Percentiles rank a stretch among this genome's conserved stretches.
Conservation (phyloP, 2,113 vertebrate genomes). For the Lynx canadensis region DNA sequence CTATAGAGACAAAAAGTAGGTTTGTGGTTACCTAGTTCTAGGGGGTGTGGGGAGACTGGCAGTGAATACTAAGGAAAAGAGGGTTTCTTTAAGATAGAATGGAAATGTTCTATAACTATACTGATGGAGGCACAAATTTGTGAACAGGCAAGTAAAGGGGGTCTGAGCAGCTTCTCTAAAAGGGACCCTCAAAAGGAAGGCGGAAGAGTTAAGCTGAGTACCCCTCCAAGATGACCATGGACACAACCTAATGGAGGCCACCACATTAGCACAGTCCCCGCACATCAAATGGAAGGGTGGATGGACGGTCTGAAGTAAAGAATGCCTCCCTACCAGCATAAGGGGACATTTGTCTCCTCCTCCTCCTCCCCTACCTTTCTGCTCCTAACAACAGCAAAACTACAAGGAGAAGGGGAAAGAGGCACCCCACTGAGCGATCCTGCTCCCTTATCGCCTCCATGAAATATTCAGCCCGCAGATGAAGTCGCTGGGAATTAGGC, state of each 20-base stretch:
- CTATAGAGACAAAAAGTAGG: not conserved
- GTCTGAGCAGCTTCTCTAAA: not conserved
- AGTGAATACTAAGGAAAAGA: not conserved
- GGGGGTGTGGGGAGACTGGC: not conserved
- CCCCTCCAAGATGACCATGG: not conserved
- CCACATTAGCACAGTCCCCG: not conserved
- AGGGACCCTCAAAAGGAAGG: not conserved
- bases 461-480: not conserved
- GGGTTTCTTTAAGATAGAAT: not conserved
- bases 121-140: not conserved
- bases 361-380: too few relatives aligned
- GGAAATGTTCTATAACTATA: not conserved
- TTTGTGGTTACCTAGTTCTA: not conserved
- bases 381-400: not conserved
- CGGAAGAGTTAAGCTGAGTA: not conserved
- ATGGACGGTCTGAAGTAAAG: not conserved
- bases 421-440: fast-evolving
- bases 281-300: not conserved
- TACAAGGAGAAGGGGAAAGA: not conserved
- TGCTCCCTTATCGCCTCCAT: not conserved
- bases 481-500: not conserved
- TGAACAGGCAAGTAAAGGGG: not conserved
- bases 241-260: not conserved
- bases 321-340: not conserved
- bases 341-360: not conserved